These are phyloP conservation scores for Platysteira castanea DNA, from an alignment of 2,113 vertebrate species.

Conservation along the genomic window DNA sequence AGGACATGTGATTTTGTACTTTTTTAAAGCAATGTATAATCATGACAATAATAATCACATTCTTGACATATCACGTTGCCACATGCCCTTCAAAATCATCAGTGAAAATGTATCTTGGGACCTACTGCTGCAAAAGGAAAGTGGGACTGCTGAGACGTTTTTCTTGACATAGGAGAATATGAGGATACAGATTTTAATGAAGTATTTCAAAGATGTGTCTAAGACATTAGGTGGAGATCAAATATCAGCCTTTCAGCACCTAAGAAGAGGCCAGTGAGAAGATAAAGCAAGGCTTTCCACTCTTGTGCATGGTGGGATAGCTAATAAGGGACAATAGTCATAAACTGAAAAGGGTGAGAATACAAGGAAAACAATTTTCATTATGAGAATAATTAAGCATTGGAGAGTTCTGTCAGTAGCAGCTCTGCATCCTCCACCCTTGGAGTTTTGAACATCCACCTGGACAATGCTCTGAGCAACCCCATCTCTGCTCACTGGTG, in stretches of 20 bases:
- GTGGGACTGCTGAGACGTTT: not conserved
- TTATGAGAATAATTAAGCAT: not conserved
- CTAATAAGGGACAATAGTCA: not conserved
- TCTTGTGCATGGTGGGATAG: not conserved
- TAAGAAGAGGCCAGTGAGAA: not conserved
- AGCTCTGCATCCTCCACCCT: not conserved
- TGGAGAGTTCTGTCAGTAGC: not conserved
- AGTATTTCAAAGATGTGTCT: not conserved
- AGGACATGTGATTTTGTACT: not conserved
- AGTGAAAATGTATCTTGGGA: not conserved
- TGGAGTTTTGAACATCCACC: not conserved
- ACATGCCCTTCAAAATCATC: not conserved
- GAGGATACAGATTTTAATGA: not conserved
- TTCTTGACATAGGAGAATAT: not conserved
- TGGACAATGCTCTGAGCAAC: not conserved
- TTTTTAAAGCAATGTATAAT: not conserved
- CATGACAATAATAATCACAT: not conserved
- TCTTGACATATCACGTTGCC: not conserved
- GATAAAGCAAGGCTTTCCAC: not conserved
- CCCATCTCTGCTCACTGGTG: not conserved
- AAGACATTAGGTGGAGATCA: not conserved
- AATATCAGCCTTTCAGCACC: not conserved
- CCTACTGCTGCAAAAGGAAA: not conserved
- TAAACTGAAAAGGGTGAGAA: not conserved
- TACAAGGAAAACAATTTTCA: not conserved